Evolutionary conservation across 2,113 vertebrate genomes (phyloP), one percentile per base, ranked within the genome.

Genomic region (Nothocercus julius): DNA sequence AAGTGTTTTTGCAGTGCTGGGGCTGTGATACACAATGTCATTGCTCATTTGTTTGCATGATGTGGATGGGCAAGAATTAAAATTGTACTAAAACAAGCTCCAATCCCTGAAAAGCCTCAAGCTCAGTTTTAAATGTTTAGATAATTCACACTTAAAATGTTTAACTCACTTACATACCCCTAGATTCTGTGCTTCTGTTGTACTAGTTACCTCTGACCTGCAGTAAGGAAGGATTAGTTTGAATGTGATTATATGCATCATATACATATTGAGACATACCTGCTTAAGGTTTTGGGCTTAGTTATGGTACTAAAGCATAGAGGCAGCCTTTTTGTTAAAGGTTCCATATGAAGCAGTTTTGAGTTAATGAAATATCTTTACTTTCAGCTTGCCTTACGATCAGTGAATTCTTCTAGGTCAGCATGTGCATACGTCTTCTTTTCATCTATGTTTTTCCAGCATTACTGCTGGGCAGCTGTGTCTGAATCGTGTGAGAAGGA

Each of bases 401-500:
- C 98, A 53, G 98, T 99, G 93, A 99, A 98, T 95, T 97, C 98
- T 42, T 97, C 98, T 72, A 98, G 98, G 47, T 99, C 99, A 54
- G 98, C 98, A 2, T 99, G 99, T 38, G 98, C 97, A 3, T 99
- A 93, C 44, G 96, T 99, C 91, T 97, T 98, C 93, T 99, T 99
- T 97, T 98, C 98, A 1, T 96, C 98, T 19, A 67, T 98, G 84
- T 99, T 99, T 97, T 99, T 99, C 94, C 98, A 99, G 77, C 95
- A 96, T 62, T 99, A 99, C 97, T 97, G 95, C 44, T 96, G 97
- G 89, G 95, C 91, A 67, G 34, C 96, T 27, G 82, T 32, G 7
- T 20, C 93, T 68, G 95, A 96, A 0, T 96, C 96, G 5, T 82
- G 73, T 69, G 92, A 70, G 88, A 92, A 91, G 78, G 69, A 93